Percentiles rank a stretch among this genome's conserved stretches.
Conservation (phyloP, 2,888 invertebrate species). For the Nowickia ferox region DNA sequence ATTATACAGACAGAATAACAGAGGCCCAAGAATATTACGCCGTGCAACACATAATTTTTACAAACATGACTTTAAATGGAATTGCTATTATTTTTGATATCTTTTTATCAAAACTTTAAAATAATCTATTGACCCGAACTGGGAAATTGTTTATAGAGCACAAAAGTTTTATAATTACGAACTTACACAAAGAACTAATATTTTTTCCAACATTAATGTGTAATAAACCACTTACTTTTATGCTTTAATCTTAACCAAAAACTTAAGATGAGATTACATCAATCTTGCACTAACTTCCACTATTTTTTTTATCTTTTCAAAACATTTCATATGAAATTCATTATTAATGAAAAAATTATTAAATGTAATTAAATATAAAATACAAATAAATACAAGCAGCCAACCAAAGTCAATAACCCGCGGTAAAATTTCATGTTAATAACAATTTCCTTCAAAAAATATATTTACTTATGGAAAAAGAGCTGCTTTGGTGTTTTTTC, state of each 20-base stretch:
- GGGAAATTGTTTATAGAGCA: too few species aligned
- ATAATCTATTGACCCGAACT: too few species aligned
- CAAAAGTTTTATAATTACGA: too few species aligned
- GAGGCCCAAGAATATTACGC: too few species aligned
- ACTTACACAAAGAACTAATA: too few species aligned
- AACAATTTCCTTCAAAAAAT: conserved; percentile 4
- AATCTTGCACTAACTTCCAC: neutral
- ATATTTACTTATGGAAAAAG: neutral
- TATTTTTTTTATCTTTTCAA: neutral
- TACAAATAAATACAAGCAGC: neutral
- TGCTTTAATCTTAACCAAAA: neutral
- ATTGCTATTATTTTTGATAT: too few species aligned
- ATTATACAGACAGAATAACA: too few species aligned
- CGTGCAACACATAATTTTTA: too few species aligned
- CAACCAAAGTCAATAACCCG: conserved; percentile 9
- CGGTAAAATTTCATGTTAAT: neutral
- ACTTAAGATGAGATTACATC: neutral
- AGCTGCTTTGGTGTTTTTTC: neutral
- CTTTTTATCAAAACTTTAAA: too few species aligned
- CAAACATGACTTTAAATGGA: too few species aligned
- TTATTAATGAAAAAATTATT: neutral
- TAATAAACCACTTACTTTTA: neutral
- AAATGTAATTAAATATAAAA: neutral
- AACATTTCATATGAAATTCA: neutral
- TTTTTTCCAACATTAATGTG: too few species aligned